Evolutionary conservation across 2,888 invertebrate species (phyloP), one percentile per base, ranked within the genome.

Genomic region (Trachelus iudaicus): DNA sequence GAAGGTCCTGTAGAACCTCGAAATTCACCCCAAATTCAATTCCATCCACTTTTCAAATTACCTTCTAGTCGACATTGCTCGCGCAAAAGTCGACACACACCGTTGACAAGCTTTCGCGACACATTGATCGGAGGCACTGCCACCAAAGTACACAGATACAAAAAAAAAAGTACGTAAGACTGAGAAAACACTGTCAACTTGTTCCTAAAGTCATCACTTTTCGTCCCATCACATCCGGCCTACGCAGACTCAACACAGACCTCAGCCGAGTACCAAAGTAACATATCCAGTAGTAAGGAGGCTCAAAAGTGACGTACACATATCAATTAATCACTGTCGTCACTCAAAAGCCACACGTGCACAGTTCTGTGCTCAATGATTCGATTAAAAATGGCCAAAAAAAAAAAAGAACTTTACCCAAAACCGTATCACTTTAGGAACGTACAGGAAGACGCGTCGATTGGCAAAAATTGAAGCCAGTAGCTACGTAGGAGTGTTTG

Each of bases 1-100:
- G 56, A 1, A 56, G n/a, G n/a, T 12, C 12, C 3, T 3, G 35
- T 35, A 12, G 12, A 12, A 35, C 12, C 12, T 35, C 12, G 0
- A 35, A 35, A 23, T 40, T 23, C 40, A 23, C 15, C 15, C 6
- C 0, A 23, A 37, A 6, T 6, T 40, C 6, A 6, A 15, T 23
- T 56, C 9, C 56, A 15, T 23, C 23, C 23, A 56, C 15, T 56
- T 56, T 23, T 56, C 82, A 83, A 85, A 81, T 85, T 85, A 85
- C 84, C 84, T 85, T 73, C 81, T 85, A 79, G 79, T 79, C 78
- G 84, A 85, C 84, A 85, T 83, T 37, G 76, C 81, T 69, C 34
- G 76, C 73, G 75, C 71, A 78, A 77, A 73, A 34, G 77, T 35
- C 69, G 69, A 69, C 75, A 23, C 75, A 34, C 56, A 23, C 23